Base-by-base conservation (phyloP, 2,888 invertebrate genomes). In the Coleophora flavipennella region DNA sequence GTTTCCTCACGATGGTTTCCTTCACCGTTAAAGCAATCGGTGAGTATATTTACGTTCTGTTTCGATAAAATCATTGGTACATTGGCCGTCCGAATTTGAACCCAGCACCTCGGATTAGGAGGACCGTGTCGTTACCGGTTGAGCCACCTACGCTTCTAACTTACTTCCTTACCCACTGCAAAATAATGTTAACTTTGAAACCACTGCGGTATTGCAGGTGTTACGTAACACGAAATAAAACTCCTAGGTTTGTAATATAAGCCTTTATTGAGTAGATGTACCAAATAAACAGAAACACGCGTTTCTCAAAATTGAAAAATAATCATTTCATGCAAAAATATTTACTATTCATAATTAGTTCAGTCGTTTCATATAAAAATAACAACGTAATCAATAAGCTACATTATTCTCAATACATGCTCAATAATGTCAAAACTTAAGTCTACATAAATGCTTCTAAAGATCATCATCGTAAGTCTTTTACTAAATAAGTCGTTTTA, bases 321-420 rank as follows among this genome's bases (percentile, higher is more conserved):
- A 53, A 62, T 52, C 44, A 67, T 51, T 62, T 59, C 68, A 72
- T 69, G 67, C 68, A 69, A 65, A 62, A 62, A 60, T 52, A 53
- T 54, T 57, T 55, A 48, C 47, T 44, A 48, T 20, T 20, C 20
- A 20, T 20, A 20, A 4, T 20, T 20, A 20, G 20, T 3, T 20
- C 20, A 20, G 20, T 20, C 20, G 6, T 20, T 20, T 46, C 43
- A 51, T 54, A 55, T 42, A 40, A 45, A 40, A 46, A 46, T 45
- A 37, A 41, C 41, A 58, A 60, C 56, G 65, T 61, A 61, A 20
- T 20, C 20, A 20, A 20, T 20, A 20, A 20, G 45, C 57, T 61
- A 60, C 67, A 62, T 50, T 53, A 57, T 61, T 63, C 67, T 72
- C 62, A 76, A 73, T 65, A 73, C 65, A n/a, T n/a, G n/a, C n/a